Evolutionary conservation across 2,888 invertebrate species (phyloP).

Genomic region (Hypomecis punctinalis): DNA sequence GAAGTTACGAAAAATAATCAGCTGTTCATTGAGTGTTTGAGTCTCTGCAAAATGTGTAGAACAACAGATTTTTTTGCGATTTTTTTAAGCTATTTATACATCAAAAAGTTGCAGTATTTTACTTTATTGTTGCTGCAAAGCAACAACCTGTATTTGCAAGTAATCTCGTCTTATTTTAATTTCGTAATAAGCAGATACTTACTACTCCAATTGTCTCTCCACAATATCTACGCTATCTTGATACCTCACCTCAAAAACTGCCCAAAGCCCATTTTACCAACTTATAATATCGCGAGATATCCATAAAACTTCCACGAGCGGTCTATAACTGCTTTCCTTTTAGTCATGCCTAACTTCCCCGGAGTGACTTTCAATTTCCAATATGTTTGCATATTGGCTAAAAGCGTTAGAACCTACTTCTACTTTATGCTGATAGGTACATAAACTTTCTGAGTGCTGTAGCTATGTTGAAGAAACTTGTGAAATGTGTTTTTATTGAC

Average conservation of each 20-base stretch:
- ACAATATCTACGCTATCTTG: neutral
- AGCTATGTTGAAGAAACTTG: conserved; percentile 44
- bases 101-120: too few relatives aligned
- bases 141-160: too few relatives aligned
- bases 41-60: too few relatives aligned
- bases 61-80: too few relatives aligned
- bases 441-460: conserved; percentile 45
- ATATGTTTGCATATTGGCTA: conserved; percentile 62
- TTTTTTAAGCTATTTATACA: too few relatives aligned
- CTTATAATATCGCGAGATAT: conserved; percentile 16
- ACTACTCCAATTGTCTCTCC: too few relatives aligned
- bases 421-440: conserved; percentile 47
- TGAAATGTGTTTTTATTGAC: conserved; percentile 31
- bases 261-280: conserved; percentile 7
- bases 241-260: neutral
- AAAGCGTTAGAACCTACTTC: conserved; percentile 51
- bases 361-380: conserved; percentile 64
- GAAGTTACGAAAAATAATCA: too few relatives aligned
- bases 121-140: too few relatives aligned
- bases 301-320: conserved; percentile 26
- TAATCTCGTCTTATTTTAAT: too few relatives aligned
- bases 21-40: too few relatives aligned
- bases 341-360: conserved; percentile 39
- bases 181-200: too few relatives aligned
- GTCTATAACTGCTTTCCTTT: conserved; percentile 42